phyloP scores from a whole-genome alignment of 1,140 invertebrate genomes.

The Calycopis cecrops region DNA sequence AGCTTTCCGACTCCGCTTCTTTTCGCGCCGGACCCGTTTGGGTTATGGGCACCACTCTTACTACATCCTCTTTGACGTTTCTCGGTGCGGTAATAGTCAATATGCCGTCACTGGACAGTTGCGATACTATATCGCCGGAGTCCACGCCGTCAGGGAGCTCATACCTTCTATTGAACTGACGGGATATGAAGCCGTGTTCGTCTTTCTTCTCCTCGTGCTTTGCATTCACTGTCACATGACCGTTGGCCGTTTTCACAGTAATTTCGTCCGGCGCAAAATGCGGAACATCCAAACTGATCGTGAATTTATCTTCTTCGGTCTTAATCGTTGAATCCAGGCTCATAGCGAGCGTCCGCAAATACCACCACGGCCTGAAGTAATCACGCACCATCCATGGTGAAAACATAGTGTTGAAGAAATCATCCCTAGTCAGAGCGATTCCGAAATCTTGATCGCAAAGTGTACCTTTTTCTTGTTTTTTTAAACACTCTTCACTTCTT shows the following conservation, averaged over 20 bases:
- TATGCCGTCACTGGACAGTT: slow-evolving; percentile 84
- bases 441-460: slow-evolving; percentile 52
- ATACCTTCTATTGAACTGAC: slow-evolving; percentile 83
- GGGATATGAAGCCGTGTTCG: slow-evolving; percentile 76
- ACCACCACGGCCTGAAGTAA: slow-evolving; percentile 76
- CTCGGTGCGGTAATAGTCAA: slow-evolving; percentile 81
- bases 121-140: slow-evolving; percentile 79
- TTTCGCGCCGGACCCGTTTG: slow-evolving; percentile 5
- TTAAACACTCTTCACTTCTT: no score
- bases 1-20: not conserved
- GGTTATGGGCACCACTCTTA: slow-evolving; percentile 7
- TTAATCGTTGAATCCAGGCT: slow-evolving; percentile 54
- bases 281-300: slow-evolving; percentile 55
- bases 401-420: slow-evolving; percentile 61
- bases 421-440: slow-evolving; percentile 40
- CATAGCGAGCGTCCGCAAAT: slow-evolving; percentile 79
- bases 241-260: slow-evolving; percentile 83
- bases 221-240: slow-evolving; percentile 80
- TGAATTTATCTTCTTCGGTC: slow-evolving; percentile 68
- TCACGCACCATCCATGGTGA: slow-evolving; percentile 35
- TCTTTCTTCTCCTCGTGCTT: slow-evolving; percentile 82
- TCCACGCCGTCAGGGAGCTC: slow-evolving; percentile 79
- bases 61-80: slow-evolving; percentile 38
- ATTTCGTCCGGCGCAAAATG: slow-evolving; percentile 82
- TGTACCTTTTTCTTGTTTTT: slow-evolving; percentile 24